A percentile compares a stretch with the other conserved stretches of the same genome.
These are phyloP conservation scores for Antedon mediterranea DNA, from an alignment of 53 echinoderm and acorn worm species.

Conservation along the genomic window DNA sequence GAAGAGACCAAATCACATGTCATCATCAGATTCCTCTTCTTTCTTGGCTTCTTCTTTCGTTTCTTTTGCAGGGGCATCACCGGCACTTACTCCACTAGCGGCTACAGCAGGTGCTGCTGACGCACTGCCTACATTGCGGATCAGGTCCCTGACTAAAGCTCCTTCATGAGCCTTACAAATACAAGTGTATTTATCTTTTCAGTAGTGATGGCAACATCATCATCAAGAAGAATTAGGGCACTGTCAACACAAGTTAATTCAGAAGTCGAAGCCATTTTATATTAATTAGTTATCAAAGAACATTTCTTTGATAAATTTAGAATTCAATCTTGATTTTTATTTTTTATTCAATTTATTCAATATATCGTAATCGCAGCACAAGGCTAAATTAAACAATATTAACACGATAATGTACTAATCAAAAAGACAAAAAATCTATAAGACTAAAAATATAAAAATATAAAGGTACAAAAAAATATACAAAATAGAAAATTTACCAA, in stretches of 20 bases:
- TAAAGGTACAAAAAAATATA: too few relatives aligned
- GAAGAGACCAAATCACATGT: conserved; percentile 99
- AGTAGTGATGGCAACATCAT: conserved; percentile 86
- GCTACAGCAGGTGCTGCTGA: conserved; percentile 38
- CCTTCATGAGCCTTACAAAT: conserved; percentile 48
- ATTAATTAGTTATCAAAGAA: conserved; percentile 31
- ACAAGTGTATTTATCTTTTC: conserved; percentile 82
- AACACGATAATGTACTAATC: too few relatives aligned
- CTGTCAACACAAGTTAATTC: conserved; percentile 97
- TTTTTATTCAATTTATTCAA: too few relatives aligned
- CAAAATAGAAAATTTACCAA: too few relatives aligned
- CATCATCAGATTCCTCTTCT: conserved; percentile 94
- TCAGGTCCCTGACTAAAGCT: conserved; percentile 40
- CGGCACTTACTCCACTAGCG: conserved; percentile 17
- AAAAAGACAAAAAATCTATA: too few relatives aligned
- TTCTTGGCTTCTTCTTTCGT: conserved; percentile 64
- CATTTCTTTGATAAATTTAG: conserved; percentile 9
- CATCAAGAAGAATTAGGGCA: conserved; percentile 94
- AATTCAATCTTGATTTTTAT: too few relatives aligned
- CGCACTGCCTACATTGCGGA: conserved; percentile 65
- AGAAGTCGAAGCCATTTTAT: conserved; percentile 27
- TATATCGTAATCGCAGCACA: too few relatives aligned
- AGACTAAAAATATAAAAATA: too few relatives aligned
- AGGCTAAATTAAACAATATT: too few relatives aligned
- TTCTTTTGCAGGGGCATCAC: conserved; percentile 26